Base-by-base conservation (phyloP, 1,140 invertebrate genomes). In the Tribolium castaneum region DNA sequence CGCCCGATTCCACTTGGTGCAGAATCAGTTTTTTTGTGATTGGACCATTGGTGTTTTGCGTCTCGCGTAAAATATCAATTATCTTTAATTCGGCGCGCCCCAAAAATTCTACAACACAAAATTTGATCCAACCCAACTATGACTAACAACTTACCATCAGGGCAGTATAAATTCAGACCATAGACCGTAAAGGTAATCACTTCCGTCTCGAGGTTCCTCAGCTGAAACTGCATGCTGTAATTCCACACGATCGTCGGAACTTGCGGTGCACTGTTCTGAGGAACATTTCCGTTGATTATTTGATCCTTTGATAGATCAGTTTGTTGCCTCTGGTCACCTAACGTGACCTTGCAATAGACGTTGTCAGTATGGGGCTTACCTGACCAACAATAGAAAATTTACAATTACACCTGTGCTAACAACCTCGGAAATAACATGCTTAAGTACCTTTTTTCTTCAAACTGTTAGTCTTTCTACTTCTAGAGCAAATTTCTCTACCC, bases 151-250 rank as follows among this genome's bases (percentile, higher is more conserved):
- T 87, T 85, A 95, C 94, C 93, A 87, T 95, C 93, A 12, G 94
- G 94, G 79, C 92, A 92, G 83, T 93, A 96, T 52, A 92, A 89
- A 82, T 94, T 93, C 83, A 93, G 91, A 83, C 95, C 93, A 84
- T 92, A 94, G n/a, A 95, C 93, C 10, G 92, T 92, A 66, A 96
- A 91, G 80, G 92, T 93, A 5, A 96, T 88, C 9, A 93, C 91
- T 85, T 96, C 94, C 84, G 94, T 90, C 6, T 91, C 83, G 2
- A 95, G 83, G 85, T 94, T 92, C 82, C 92, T 92, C 13, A 95
- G 90, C 78, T 92, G 90, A 86, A 96, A 95, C 86, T 95, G 94
- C 94, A 96, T 95, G n/a, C 92, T 92, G 10, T 91, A 89, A 86
- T 95, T 94, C 94, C 94, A 96, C 75, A 93, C 88, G 13, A 87